Evolutionary conservation across 30 jellyfish, hydroid and myxozoan genomes (phyloP).

Genomic region (Turritopsis dohrnii): DNA sequence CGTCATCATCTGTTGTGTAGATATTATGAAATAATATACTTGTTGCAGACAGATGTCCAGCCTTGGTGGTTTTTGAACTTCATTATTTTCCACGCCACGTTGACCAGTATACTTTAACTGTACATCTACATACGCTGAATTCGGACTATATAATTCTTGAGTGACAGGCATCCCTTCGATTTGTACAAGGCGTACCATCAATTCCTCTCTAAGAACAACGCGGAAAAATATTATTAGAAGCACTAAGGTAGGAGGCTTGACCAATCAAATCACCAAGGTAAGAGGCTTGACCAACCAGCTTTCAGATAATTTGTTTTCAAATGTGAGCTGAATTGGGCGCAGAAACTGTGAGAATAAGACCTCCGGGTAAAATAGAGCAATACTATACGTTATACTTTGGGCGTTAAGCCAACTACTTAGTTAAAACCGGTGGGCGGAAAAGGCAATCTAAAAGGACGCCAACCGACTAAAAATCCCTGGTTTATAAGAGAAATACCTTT

Average conservation of each 20-base stretch:
- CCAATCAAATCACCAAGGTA: not conserved
- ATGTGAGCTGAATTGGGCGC: too few relatives aligned
- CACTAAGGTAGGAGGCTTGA: not conserved
- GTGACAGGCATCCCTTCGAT: slow-evolving; percentile 79
- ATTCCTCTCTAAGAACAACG: slow-evolving; percentile 60
- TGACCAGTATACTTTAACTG: slow-evolving; percentile 60
- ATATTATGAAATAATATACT: slow-evolving; percentile 77
- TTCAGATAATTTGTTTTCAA: too few relatives aligned
- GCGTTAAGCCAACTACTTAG: too few relatives aligned
- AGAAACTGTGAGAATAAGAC: too few relatives aligned
- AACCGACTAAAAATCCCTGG: too few relatives aligned
- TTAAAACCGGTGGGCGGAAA: too few relatives aligned
- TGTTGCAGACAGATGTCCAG: slow-evolving; percentile 90
- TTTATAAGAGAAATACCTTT: slow-evolving; percentile 53
- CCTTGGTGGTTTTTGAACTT: slow-evolving; percentile 68
- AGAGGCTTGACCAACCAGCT: too few relatives aligned
- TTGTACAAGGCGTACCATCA: slow-evolving; percentile 95
- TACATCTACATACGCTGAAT: slow-evolving; percentile 95
- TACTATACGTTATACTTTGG: too few relatives aligned
- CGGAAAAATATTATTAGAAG: not conserved
- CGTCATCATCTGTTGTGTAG: slow-evolving; percentile 72
- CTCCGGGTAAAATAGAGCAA: too few relatives aligned
- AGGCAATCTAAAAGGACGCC: too few relatives aligned
- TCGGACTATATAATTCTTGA: slow-evolving; percentile 59
- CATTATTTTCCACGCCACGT: slow-evolving; percentile 19